Evolutionary conservation across 2,888 invertebrate species (phyloP).

Genomic region (Proisotoma minuta): DNA sequence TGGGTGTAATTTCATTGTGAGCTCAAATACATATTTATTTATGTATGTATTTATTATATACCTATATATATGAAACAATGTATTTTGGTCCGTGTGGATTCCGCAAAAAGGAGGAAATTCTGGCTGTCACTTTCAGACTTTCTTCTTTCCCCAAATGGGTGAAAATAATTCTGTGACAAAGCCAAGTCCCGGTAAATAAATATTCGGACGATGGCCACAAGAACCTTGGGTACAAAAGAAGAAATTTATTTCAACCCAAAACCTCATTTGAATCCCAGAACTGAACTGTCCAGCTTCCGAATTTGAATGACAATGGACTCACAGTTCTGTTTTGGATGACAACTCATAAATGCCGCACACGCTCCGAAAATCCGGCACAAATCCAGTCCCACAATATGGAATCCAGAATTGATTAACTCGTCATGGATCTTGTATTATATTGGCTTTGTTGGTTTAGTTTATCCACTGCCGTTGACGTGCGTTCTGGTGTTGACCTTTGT

Average conservation of each 20-base stretch:
- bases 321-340: neutral
- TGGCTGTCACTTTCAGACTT: no score
- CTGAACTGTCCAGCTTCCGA: neutral
- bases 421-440: conserved; percentile 32
- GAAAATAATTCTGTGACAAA: no score
- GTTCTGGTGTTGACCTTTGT: conserved; percentile 14
- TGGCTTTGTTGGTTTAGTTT: conserved; percentile 11
- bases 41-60: no score
- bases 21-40: no score
- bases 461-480: conserved; percentile 5
- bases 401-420: conserved; percentile 43
- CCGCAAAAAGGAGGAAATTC: no score
- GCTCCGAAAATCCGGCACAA: conserved; percentile 30
- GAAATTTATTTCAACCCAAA: conserved; percentile 13
- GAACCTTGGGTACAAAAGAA: conserved; percentile 5
- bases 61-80: no score
- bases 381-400: no score
- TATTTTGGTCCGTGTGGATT: no score
- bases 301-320: neutral
- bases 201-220: conserved; percentile 15
- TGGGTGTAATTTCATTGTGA: no score
- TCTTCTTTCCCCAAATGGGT: no score
- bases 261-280: conserved; percentile 15
- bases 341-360: conserved; percentile 16
- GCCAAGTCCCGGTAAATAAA: neutral